Base-by-base conservation (phyloP, 1,140 invertebrate genomes). In the Drosophila bocki region DNA sequence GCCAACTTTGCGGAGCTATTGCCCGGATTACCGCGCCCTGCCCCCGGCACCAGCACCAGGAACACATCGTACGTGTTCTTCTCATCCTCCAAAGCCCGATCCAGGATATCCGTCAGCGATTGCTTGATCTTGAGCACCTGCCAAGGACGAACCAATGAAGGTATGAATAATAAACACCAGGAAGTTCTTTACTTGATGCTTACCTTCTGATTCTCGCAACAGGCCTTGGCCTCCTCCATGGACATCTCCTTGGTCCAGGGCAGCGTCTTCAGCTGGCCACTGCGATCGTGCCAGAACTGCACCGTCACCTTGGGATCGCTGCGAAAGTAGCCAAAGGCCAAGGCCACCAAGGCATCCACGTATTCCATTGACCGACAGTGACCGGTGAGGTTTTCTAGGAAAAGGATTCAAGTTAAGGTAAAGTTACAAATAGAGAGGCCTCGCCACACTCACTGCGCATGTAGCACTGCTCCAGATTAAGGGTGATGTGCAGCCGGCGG, bases 311-410 rank as follows among this genome's bases (percentile, higher is more conserved):
- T 33, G 2, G 68, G 35, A 45, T 92, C 91, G 37, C 45, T 77
- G 33, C 75, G 85, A 47, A 60, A 92, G 19, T 87, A 92, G 32
- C 79, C 87, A 60, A 92, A 92, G 17, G 90, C 82, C n/a, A 92
- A 13, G 0, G 81, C 82, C 19, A 92, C 57, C 15, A 85, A 51
- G 3, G 84, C 91, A 35, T 92, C 91, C 9, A 86, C 42, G 53
- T 91, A 91, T 35, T 72, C 58, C 0, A 90, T 54, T 1, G 67
- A 70, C 3, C 68, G 75, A 56, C 68, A 77, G 9, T 42, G 86
- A 41, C 85, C 85, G 22, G 47, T 63, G 0, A 88, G 78, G 9
- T 19, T 70, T 64, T 91, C 85, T 87, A 4, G 0, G 17, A 32
- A 11, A 9, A 2, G 9, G 26, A 47, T 41, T 54, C 3, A 37